A percentile compares a stretch with the other conserved stretches of the same genome.
phyloP scores from a whole-genome alignment of 2,888 invertebrate species.

The Microctonus aethiopoides region DNA sequence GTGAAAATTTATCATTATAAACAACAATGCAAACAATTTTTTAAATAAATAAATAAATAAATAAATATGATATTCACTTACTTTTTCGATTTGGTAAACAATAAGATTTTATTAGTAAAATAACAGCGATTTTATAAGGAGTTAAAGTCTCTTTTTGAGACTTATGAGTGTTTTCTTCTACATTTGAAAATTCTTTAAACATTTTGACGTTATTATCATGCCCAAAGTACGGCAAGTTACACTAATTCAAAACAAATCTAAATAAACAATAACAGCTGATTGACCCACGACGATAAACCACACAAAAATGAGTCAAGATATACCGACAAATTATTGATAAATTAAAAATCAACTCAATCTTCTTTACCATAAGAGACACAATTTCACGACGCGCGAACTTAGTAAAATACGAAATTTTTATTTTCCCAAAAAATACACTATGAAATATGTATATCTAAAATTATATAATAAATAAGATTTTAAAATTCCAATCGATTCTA shows the following conservation, averaged over 20 bases:
- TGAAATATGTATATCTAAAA: too few relatives aligned
- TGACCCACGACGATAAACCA: background rate
- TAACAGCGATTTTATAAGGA: constrained; percentile 83
- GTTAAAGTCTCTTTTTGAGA: constrained; percentile 75
- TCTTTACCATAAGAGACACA: too few relatives aligned
- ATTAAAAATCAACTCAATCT: too few relatives aligned
- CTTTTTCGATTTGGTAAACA: constrained; percentile 73
- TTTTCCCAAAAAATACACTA: too few relatives aligned
- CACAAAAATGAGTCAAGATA: too few relatives aligned
- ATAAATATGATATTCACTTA: constrained; percentile 46
- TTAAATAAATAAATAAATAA: constrained; percentile 30
- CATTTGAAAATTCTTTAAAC: constrained; percentile 62
- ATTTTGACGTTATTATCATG: constrained; percentile 45
- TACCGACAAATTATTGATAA: too few relatives aligned
- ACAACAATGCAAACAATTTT: constrained; percentile 16
- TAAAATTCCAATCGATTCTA: too few relatives aligned
- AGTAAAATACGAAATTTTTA: too few relatives aligned
- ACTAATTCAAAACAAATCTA: background rate
- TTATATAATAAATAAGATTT: too few relatives aligned
- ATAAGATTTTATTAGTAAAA: constrained; percentile 81
- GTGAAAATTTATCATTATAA: too few relatives aligned
- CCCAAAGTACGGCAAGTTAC: background rate
- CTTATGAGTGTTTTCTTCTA: constrained; percentile 61
- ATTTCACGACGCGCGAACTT: too few relatives aligned
- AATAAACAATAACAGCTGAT: background rate